Evolutionary conservation across 2,113 vertebrate genomes (phyloP).

Genomic region (Anhinga rufa): DNA sequence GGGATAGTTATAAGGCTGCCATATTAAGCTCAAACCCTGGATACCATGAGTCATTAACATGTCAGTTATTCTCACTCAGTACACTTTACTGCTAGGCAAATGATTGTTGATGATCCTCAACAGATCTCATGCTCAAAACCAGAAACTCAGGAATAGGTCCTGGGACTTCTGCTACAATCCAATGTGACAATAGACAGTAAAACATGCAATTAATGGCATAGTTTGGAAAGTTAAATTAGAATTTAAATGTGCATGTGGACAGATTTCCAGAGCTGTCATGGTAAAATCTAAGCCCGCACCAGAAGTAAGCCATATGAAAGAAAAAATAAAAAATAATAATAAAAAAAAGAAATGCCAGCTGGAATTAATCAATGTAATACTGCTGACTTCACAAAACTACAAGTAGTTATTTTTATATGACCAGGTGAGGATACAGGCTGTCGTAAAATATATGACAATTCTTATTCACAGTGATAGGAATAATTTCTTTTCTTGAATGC

Average conservation of each 20-base stretch:
- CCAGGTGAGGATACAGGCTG: background rate
- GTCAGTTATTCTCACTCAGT: background rate
- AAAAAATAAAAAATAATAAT: background rate
- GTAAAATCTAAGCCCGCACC: background rate
- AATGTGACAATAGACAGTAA: background rate
- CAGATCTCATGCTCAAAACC: background rate
- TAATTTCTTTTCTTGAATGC: background rate
- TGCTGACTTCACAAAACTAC: constrained; percentile 16
- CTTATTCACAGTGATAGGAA: background rate
- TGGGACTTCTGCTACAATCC: background rate
- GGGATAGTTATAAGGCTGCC: background rate
- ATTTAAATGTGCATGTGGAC: background rate
- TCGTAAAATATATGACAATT: background rate
- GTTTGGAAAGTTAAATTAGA: background rate
- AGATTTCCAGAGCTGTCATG: background rate
- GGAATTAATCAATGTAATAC: background rate
- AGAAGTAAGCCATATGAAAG: background rate
- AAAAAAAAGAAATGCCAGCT: background rate
- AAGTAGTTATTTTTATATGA: background rate
- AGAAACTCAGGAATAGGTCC: background rate
- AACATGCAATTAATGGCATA: background rate
- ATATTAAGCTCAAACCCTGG: background rate
- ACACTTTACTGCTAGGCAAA: background rate
- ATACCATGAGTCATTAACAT: background rate
- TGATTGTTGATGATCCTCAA: background rate